phyloP scores from a whole-genome alignment of 2,797 vertebrate genomes.

The Helicolenus hilgendorfi region DNA sequence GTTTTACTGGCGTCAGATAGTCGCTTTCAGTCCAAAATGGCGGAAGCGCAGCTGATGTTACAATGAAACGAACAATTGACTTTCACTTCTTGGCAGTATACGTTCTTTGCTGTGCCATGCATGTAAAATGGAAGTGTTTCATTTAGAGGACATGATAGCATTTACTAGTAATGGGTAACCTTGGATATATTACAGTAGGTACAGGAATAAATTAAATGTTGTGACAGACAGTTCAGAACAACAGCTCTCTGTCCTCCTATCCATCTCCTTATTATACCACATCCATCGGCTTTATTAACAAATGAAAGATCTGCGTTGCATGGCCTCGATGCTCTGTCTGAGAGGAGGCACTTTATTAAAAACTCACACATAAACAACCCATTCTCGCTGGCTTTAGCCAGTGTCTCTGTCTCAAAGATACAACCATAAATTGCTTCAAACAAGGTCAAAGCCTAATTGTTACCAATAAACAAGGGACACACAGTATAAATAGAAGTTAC shows the following conservation, averaged over 20 bases:
- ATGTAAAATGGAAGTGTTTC: neutral
- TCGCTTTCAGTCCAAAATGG: too few relatives aligned
- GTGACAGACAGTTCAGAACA: neutral
- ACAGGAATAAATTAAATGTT: slow-evolving; percentile 20
- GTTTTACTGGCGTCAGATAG: rapidly evolving
- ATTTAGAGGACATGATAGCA: neutral
- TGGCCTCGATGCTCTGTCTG: slow-evolving; percentile 6
- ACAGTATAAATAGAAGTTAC: neutral
- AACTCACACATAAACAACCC: slow-evolving; percentile 1
- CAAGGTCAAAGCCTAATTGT: slow-evolving; percentile 37
- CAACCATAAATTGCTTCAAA: slow-evolving; percentile 25
- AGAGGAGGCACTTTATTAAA: slow-evolving; percentile 30
- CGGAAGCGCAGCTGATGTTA: too few relatives aligned
- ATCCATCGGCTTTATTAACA: slow-evolving; percentile 61
- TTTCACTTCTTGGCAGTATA: too few relatives aligned
- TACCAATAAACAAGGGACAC: neutral
- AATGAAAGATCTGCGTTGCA: slow-evolving; percentile 54
- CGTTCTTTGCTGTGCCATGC: too few relatives aligned
- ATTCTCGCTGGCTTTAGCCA: neutral
- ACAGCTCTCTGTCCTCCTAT: neutral
- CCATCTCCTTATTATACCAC: slow-evolving; percentile 47
- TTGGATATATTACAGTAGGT: slow-evolving; percentile 11
- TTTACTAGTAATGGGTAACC: neutral
- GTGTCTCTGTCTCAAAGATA: neutral
- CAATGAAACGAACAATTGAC: too few relatives aligned